Conservation (phyloP, 2,888 invertebrate species). For the Podotricha telesiphe region DNA sequence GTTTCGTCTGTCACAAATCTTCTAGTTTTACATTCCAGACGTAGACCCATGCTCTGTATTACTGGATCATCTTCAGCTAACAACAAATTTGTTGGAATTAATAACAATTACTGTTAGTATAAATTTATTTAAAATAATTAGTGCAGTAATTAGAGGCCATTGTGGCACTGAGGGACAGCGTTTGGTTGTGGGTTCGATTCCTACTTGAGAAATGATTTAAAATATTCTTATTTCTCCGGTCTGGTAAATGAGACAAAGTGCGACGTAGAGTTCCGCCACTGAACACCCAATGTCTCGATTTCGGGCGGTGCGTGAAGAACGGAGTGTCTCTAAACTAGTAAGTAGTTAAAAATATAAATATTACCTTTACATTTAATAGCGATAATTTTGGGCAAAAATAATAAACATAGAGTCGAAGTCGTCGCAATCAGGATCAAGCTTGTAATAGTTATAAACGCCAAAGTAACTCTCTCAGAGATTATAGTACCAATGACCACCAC, state of each 20-base stretch:
- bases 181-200: no score
- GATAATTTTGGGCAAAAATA: conserved; percentile 93
- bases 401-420: conserved; percentile 91
- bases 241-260: no score
- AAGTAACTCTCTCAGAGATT: conserved; percentile 90
- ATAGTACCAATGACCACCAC: conserved; percentile 95
- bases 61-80: conserved; percentile 90
- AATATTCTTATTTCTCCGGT: no score
- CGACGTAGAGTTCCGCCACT: no score
- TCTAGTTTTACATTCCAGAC: conserved; percentile 94
- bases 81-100: conserved; percentile 42
- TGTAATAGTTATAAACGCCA: conserved; percentile 92
- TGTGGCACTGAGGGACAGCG: no score
- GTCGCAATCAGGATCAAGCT: conserved; percentile 93
- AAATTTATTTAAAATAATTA: no score
- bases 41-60: conserved; percentile 93
- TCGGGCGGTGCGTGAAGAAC: no score
- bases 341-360: neutral
- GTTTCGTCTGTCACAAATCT: conserved; percentile 92
- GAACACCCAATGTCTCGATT: no score
- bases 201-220: no score
- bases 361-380: conserved; percentile 86
- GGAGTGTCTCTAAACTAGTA: no score
- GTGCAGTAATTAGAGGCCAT: no score
- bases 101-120: no score